Percentiles rank a stretch among this genome's conserved stretches.
These are phyloP conservation scores for Gallinago paraguaiae DNA, from an alignment of 2,113 vertebrate species.

Conservation along the genomic window DNA sequence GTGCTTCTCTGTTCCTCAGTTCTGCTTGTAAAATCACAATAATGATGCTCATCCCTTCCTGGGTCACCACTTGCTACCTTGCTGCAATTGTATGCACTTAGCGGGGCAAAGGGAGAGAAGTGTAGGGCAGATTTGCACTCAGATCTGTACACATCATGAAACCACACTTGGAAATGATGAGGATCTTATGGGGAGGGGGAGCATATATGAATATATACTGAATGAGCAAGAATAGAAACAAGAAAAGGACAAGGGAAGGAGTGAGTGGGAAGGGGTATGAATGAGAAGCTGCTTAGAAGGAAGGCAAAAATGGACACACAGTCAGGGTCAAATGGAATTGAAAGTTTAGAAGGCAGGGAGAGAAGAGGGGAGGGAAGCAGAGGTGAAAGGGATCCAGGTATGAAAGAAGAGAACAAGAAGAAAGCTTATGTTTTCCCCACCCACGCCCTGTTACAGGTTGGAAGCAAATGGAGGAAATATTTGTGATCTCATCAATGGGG, in stretches of 20 bases:
- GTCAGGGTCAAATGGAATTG: background rate
- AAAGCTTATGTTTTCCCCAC: background rate
- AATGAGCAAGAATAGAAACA: background rate
- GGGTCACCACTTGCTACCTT: background rate
- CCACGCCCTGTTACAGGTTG: constrained; percentile 1
- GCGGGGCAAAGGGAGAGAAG: background rate
- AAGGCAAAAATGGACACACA: background rate
- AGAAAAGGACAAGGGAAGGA: background rate
- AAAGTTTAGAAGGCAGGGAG: background rate
- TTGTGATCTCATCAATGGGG: constrained; percentile 69
- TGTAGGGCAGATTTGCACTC: background rate
- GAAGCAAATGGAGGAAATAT: constrained; percentile 68
- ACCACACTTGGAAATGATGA: background rate
- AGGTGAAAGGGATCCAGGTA: background rate
- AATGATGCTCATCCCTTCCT: background rate
- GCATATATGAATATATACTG: background rate
- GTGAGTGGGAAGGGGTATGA: background rate
- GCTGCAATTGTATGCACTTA: background rate
- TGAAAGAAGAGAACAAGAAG: background rate
- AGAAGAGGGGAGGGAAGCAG: background rate
- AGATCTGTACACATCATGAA: background rate
- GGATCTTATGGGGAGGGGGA: background rate
- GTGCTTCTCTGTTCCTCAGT: background rate
- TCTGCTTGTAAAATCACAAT: background rate
- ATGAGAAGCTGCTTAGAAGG: background rate